phyloP scores from a whole-genome alignment of 2,797 vertebrate genomes.

The Stomatorhinus walkeri region DNA sequence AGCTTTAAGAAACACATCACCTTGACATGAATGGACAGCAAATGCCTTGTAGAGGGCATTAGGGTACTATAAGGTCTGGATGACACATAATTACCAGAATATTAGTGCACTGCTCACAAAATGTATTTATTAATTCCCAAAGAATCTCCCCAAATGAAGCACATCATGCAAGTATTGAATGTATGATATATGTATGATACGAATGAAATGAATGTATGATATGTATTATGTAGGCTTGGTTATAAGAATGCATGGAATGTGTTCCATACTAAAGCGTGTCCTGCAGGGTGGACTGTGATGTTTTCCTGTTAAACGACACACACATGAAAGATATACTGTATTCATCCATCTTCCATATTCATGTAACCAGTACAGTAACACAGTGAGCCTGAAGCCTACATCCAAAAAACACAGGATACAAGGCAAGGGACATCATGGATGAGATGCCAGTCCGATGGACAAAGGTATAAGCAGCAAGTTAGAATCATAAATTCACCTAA shows the following conservation, averaged over 20 bases:
- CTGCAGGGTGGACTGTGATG: background rate
- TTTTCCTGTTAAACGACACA: background rate
- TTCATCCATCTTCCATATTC: background rate
- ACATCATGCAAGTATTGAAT: background rate
- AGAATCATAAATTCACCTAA: background rate
- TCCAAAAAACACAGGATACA: background rate
- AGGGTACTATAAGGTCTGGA: background rate
- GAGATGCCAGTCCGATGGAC: background rate
- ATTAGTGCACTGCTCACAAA: background rate
- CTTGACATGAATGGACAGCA: background rate
- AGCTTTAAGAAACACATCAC: background rate
- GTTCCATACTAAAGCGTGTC: background rate
- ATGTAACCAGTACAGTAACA: background rate
- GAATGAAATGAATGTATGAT: no score
- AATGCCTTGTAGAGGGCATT: background rate
- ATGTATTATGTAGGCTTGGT: background rate
- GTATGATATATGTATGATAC: no score
- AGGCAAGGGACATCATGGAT: background rate
- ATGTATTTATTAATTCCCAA: background rate
- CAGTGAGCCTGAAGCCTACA: background rate
- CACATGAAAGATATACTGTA: background rate
- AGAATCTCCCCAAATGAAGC: background rate
- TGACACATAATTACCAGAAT: background rate
- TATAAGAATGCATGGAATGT: background rate
- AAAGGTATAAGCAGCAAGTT: background rate